phyloP scores from a whole-genome alignment of 2,888 invertebrate genomes.

The Aphodius sticticus region DNA sequence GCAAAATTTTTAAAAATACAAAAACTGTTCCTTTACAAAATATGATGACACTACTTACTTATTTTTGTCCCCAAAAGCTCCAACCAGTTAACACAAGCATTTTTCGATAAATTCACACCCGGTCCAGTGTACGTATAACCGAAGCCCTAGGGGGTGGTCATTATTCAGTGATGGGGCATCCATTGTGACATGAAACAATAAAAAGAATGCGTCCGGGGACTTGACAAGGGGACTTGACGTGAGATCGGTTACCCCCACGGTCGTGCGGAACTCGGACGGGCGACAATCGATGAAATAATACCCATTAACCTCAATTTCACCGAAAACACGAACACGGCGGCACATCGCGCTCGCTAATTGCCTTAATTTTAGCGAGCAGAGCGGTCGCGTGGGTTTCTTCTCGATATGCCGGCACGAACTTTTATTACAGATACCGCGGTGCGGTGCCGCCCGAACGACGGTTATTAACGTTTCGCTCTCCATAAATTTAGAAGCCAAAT shows the following conservation, averaged over 20 bases:
- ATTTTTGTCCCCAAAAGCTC: no score
- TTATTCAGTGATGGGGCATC: neutral
- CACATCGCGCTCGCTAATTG: neutral
- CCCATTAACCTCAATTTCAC: neutral
- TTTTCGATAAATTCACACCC: no score
- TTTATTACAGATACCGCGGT: neutral
- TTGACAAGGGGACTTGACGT: neutral
- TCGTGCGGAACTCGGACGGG: neutral
- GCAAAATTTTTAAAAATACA: no score
- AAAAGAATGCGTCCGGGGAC: neutral
- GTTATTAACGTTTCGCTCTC: slow-evolving; percentile 4
- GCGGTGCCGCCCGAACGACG: neutral
- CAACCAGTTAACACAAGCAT: no score
- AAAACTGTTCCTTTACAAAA: no score
- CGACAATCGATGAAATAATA: neutral
- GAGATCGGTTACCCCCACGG: neutral
- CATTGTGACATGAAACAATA: neutral
- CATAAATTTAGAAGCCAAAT: neutral
- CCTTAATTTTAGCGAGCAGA: neutral
- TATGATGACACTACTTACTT: no score
- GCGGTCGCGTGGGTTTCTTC: neutral
- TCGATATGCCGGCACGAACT: neutral
- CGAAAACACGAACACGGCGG: slow-evolving; percentile 4
- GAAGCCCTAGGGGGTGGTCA: no score
- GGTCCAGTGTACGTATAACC: no score